Conservation (phyloP, 2,888 invertebrate species). For the Eristalis intricaria region DNA sequence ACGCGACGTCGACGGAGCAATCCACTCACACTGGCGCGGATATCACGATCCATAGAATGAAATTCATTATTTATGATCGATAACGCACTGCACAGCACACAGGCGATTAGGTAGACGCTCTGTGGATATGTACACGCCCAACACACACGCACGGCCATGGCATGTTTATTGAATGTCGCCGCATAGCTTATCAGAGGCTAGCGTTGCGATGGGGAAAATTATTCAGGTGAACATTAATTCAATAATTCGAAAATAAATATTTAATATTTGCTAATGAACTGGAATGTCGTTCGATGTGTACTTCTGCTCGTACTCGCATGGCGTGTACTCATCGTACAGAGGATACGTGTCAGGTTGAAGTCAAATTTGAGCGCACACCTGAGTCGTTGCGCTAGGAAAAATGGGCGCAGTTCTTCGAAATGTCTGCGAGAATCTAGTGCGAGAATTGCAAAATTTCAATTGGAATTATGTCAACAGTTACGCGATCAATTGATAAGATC, state of each 20-base stretch:
- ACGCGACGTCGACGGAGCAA: neutral
- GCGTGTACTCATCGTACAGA: neutral
- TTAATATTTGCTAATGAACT: slow-evolving; percentile 40
- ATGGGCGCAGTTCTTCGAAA: slow-evolving; percentile 5
- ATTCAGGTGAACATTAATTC: slow-evolving; percentile 45
- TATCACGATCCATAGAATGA: slow-evolving; percentile 15
- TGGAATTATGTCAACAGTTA: slow-evolving; percentile 7
- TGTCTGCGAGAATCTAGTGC: neutral
- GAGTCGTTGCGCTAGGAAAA: neutral
- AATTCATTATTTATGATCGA: slow-evolving; percentile 53
- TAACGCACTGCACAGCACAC: slow-evolving; percentile 2
- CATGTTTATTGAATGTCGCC: slow-evolving; percentile 62
- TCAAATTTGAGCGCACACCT: slow-evolving; percentile 13
- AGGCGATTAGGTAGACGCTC: slow-evolving; percentile 11
- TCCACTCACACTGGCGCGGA: neutral
- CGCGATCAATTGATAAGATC: slow-evolving; percentile 20
- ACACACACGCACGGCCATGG: slow-evolving; percentile 32
- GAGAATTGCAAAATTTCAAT: slow-evolving; percentile 41
- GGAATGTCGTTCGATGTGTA: neutral
- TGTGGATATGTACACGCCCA: slow-evolving; percentile 9
- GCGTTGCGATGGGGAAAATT: slow-evolving; percentile 17
- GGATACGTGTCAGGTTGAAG: slow-evolving; percentile 41
- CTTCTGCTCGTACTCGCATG: neutral
- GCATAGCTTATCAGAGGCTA: slow-evolving; percentile 34
- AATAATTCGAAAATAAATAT: slow-evolving; percentile 39